phyloP scores from a whole-genome alignment of 2,888 invertebrate species.

The Synergus itoensis region DNA sequence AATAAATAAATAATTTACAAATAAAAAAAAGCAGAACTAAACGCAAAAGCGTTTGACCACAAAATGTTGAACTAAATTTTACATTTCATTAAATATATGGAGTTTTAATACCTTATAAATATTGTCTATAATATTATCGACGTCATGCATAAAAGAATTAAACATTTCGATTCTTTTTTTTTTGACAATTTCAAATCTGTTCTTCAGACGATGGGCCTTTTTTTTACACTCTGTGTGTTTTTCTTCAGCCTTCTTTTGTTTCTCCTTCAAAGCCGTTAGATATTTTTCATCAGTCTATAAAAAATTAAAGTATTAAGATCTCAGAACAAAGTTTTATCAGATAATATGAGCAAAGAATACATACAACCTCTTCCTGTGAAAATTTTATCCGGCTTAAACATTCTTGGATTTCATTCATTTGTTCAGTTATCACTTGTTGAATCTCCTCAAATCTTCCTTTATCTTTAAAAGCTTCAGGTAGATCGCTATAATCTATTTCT shows the following conservation, averaged over 20 bases:
- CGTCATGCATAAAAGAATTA: slow-evolving; percentile 86
- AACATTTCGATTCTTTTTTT: slow-evolving; percentile 93
- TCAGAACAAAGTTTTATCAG: background rate
- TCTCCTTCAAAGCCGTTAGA: background rate
- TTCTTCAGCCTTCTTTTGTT: slow-evolving; percentile 85
- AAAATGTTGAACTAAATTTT: background rate
- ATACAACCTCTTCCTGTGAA: background rate
- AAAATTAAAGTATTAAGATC: background rate
- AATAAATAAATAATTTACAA: too few species aligned
- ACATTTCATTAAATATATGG: background rate
- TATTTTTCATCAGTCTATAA: background rate
- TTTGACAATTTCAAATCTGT: slow-evolving; percentile 93
- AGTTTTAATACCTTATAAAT: slow-evolving; percentile 90
- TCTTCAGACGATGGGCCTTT: slow-evolving; percentile 91
- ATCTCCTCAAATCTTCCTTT: background rate
- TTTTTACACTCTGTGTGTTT: slow-evolving; percentile 94
- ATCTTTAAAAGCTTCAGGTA: background rate
- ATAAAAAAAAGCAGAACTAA: too few species aligned
- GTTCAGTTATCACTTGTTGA: background rate
- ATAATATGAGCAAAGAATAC: background rate
- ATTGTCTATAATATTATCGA: slow-evolving; percentile 94
- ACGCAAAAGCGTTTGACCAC: too few species aligned
- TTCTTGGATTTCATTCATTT: background rate
- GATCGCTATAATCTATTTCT: background rate
- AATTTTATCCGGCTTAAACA: background rate